Conservation (phyloP, 1,140 invertebrate species). For the Chironomus striatipennis region DNA sequence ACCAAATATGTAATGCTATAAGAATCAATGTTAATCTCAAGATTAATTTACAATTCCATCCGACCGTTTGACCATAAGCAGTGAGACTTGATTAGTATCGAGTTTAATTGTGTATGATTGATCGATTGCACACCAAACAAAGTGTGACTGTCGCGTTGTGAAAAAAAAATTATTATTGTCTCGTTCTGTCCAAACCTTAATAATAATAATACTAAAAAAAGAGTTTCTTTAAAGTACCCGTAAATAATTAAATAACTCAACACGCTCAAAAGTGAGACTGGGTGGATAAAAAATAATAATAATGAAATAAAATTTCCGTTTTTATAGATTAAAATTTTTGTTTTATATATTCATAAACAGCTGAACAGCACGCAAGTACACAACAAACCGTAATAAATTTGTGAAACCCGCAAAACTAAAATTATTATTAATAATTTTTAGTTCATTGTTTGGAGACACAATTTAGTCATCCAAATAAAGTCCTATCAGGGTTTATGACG, state of each 20-base stretch:
- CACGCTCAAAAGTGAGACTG: neutral
- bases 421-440: too few species aligned
- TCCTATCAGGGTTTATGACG: too few species aligned
- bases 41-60: neutral
- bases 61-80: neutral
- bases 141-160: neutral
- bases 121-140: neutral
- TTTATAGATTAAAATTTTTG: too few species aligned
- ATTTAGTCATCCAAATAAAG: too few species aligned
- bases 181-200: neutral
- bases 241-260: conserved; percentile 10
- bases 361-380: too few species aligned
- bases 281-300: neutral
- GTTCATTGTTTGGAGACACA: too few species aligned
- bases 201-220: neutral
- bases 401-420: too few species aligned
- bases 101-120: neutral
- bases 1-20: neutral
- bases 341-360: too few species aligned
- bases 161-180: neutral
- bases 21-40: neutral
- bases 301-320: too few species aligned
- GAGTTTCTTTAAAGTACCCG: neutral
- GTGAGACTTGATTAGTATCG: neutral
- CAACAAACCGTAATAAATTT: too few species aligned